Base-by-base conservation (phyloP, 2,113 vertebrate species). In the Ranitomeya imitator region DNA sequence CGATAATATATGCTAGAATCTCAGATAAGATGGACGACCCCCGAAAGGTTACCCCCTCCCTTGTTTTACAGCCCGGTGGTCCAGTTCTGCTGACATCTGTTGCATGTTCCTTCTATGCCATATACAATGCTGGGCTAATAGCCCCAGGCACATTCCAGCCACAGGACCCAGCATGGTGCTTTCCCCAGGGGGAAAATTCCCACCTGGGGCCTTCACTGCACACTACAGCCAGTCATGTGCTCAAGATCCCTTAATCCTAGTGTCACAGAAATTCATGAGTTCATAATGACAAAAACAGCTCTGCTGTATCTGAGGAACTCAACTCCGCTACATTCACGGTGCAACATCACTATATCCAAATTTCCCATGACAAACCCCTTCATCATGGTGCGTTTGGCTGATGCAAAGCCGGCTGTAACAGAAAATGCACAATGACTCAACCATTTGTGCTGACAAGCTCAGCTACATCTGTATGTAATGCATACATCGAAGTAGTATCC, bases 71-170 rank as follows among this genome's bases (percentile, higher is more conserved):
- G 15, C 78, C 21, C 69, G 19, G 54, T 69, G 45, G 81, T 83
- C 61, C 81, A n/a, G 61, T 54, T 51, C 12, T 26, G 13, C 52
- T n/a, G 77, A 85, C 60, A 79, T 86, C 73, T 65, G 74, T 26
- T 74, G 69, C 26, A 9, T 74, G 54, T 57, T 21, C 7, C 19
- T 52, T 21, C 26, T 51, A 8, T 79, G 16, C 81, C 73, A 84
- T 51, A 55, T 67, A 61, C 71, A 57, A 51, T 52, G 31, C 4
- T 61, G 57, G 54, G 26, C 71, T 63, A 63, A 77, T 10, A 51
- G 52, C 67, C 79, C 10, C 55, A 51, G 71, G 80, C 79, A 54
- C 79, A 88, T 83, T 67, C 69, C 80, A 88, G 26, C 57, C 67
- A 54, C 69, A 83, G 86, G 79, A 88, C 67, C 52, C 65, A 73